Conservation (phyloP, 2,888 invertebrate genomes). For the Acleris holmiana region DNA sequence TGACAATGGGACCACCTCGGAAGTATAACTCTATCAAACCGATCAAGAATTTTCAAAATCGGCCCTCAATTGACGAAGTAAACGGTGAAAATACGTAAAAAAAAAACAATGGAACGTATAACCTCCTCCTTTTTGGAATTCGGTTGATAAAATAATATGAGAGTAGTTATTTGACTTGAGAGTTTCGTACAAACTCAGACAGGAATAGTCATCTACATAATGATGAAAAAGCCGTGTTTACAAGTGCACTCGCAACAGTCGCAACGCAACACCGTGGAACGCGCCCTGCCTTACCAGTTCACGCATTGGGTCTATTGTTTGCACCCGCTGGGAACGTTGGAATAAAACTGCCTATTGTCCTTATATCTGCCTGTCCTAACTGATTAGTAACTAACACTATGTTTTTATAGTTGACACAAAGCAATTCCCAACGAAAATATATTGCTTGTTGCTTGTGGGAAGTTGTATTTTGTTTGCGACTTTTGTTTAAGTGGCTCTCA, state of each 20-base stretch:
- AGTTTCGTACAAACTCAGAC: too few relatives aligned
- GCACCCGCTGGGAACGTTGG: constrained; percentile 58
- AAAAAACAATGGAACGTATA: too few relatives aligned
- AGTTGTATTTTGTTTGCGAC: constrained; percentile 64
- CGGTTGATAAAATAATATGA: too few relatives aligned
- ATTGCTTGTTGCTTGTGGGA: constrained; percentile 65
- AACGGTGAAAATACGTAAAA: too few relatives aligned
- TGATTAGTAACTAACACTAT: constrained; percentile 70
- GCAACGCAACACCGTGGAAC: neutral
- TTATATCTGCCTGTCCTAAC: constrained; percentile 66
- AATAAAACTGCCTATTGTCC: constrained; percentile 70
- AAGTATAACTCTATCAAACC: too few relatives aligned
- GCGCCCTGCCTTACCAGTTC: constrained; percentile 36
- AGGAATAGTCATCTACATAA: too few relatives aligned
- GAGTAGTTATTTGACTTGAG: too few relatives aligned
- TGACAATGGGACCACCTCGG: too few relatives aligned
- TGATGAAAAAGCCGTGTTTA: too few relatives aligned
- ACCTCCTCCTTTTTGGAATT: too few relatives aligned
- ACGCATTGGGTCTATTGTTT: constrained; percentile 54
- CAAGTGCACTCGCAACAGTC: neutral
- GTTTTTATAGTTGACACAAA: constrained; percentile 73
- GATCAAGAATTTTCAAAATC: too few relatives aligned
- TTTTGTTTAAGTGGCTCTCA: constrained; percentile 72
- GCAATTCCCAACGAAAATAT: constrained; percentile 66
- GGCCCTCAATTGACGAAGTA: too few relatives aligned